Evolutionary conservation across 2,113 vertebrate species (phyloP), one percentile per base, ranked within the genome.

Genomic region (Motacilla tschutschensis): DNA sequence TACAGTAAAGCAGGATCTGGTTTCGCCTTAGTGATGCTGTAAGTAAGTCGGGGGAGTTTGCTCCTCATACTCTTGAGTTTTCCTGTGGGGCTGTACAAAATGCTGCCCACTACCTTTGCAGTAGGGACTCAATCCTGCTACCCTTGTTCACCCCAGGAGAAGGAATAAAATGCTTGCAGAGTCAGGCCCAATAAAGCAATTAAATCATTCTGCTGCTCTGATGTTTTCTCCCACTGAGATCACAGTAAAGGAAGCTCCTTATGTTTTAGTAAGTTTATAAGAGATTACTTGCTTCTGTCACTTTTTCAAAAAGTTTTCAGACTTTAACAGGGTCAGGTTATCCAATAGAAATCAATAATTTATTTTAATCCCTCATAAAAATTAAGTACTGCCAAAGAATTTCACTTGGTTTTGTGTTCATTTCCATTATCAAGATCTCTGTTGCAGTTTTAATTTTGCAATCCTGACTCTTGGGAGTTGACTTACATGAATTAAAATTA

Each of bases 21-120:
- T 91, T 92, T 94, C 80, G 65, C 85, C 88, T 87, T 91, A 92
- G 84, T 85, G 71, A 79, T 87, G 77, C 33, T 82, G 29, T 86
- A n/a, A 89, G 47, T 78, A 65, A 65, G 47, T 55, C 17, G 5
- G 40, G 28, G 41, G 18, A 84, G 40, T 80, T 85, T 57, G 44
- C 48, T 90, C 67, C 78, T 90, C 67, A 31, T 67, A 9, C 29
- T 53, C 48, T 76, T 48, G 73, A 84, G 46, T 76, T 85, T 79
- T 69, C 53, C 44, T 82, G 60, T 76, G 72, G 54, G 79, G 60
- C 79, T 53, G 79, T 60, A 80, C 57, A 73, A 77, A 87, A 77
- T 46, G 20, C 65, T 89, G 72, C 62, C 53, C 22, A 18, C 65
- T 53, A 44, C 36, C n/a, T 78, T 83, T 89, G 90, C 71, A 88